These are phyloP conservation scores for Morpho achilles DNA, from an alignment of 2,888 invertebrate species.

Conservation along the genomic window DNA sequence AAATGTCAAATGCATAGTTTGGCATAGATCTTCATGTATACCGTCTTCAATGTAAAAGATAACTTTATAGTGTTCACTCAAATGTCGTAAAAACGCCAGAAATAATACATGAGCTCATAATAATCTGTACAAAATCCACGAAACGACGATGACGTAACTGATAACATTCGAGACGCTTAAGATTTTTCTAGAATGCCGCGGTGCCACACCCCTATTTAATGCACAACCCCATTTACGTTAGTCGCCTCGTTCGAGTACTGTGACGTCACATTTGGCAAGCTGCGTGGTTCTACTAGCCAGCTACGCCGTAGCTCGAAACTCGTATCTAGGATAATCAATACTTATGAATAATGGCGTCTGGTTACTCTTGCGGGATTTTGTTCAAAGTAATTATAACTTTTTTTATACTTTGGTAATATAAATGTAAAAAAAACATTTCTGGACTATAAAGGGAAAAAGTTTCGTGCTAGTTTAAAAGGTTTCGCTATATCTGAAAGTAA, in stretches of 20 bases:
- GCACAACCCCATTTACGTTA: constrained; percentile 17
- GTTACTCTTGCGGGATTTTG: no score
- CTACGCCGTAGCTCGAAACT: constrained; percentile 16
- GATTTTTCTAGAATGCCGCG: constrained; percentile 11
- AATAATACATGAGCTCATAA: background rate
- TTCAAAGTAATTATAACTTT: no score
- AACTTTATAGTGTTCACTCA: background rate
- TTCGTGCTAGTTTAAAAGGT: no score
- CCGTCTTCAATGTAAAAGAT: no score
- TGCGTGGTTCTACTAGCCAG: constrained; percentile 13
- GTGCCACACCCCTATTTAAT: constrained; percentile 15
- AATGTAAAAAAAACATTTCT: no score
- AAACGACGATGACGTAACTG: constrained; percentile 1
- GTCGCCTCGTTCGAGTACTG: constrained; percentile 15
- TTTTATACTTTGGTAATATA: no score
- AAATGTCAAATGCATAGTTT: no score
- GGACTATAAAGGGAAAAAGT: no score
- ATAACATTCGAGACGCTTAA: background rate
- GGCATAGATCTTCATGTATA: no score
- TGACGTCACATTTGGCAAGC: constrained; percentile 23
- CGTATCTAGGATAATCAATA: constrained; percentile 25
- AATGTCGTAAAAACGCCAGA: background rate
- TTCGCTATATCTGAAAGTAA: no score
- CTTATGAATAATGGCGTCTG: constrained; percentile 3
- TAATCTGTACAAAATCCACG: background rate